phyloP scores from a whole-genome alignment of 1,140 invertebrate genomes.

The Pseudomyrmex dendroicus region DNA sequence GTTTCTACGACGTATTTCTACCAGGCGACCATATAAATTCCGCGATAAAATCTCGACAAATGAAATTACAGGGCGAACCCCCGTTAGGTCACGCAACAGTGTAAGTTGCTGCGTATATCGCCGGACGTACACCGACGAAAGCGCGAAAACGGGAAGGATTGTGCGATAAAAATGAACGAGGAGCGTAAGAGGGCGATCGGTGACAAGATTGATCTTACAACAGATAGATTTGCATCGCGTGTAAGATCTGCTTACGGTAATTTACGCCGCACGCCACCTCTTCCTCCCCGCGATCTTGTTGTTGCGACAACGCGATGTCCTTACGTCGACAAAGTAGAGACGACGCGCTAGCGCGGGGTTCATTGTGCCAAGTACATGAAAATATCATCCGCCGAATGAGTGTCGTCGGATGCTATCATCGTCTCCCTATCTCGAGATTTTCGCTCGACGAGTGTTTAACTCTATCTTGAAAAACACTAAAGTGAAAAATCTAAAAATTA shows the following conservation, averaged over 20 bases:
- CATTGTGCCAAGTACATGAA: too few relatives aligned
- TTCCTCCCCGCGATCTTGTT: not conserved
- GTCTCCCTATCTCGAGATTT: too few relatives aligned
- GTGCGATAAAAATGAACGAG: slow-evolving; percentile 30
- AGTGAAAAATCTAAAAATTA: too few relatives aligned
- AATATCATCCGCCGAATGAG: too few relatives aligned
- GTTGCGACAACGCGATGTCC: not conserved
- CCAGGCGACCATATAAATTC: slow-evolving; percentile 68
- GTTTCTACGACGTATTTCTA: slow-evolving; percentile 69
- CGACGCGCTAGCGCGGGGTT: too few relatives aligned
- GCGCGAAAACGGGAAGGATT: not conserved
- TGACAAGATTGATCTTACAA: slow-evolving; percentile 45
- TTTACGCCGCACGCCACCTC: slow-evolving; percentile 29
- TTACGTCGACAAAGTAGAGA: too few relatives aligned
- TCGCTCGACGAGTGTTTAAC: too few relatives aligned
- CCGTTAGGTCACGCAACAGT: slow-evolving; percentile 57
- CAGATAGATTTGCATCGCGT: slow-evolving; percentile 33
- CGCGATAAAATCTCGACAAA: slow-evolving; percentile 73
- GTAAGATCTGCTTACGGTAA: slow-evolving; percentile 37
- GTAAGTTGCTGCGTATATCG: slow-evolving; percentile 55
- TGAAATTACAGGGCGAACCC: slow-evolving; percentile 72
- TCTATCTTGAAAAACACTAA: too few relatives aligned
- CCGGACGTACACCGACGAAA: slow-evolving; percentile 48
- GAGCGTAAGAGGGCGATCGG: not conserved
- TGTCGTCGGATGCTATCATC: too few relatives aligned